Base-by-base conservation (phyloP, 2,888 invertebrate species). In the Melipona bicolor region DNA sequence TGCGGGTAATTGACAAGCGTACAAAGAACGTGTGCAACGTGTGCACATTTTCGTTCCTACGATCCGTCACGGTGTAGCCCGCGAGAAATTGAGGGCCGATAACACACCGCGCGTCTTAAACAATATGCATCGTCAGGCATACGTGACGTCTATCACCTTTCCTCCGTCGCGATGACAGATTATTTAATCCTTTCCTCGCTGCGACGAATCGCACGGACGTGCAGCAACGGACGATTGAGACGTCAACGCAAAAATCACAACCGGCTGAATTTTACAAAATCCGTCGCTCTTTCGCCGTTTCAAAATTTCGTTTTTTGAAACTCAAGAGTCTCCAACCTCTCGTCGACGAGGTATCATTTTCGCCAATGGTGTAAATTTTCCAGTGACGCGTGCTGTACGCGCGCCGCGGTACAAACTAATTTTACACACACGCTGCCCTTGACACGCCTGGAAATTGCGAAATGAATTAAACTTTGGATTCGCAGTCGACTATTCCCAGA, bases 391-490 rank as follows among this genome's bases (percentile, higher is more conserved):
- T 15, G 13, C 4, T 43, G 43, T n/a, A 65, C n/a, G 36, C 65
- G n/a, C 32, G 32, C 27, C 62, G 15, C 19, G 43, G 36, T 59
- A 24, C 59, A 71, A 71, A 71, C 59, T 59, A 71, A 71, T 59
- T 59, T 71, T 71, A 17, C 59, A 27, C 43, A 27, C 43, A 72
- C 79, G 75, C 50, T 27, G 85, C 74, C 61, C 80, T 59, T 72
- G 72, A 76, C 74, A 68, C 49, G 71, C 56, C 69, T 75, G 76
- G 70, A 52, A 85, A 80, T 85, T 85, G 77, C 71, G 76, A 77
- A 78, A 85, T 65, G 73, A 85, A 85, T 85, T 84, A 85, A 80
- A 80, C 85, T 80, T 71, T 70, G 70, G 64, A 67, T 73, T 69
- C 69, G 62, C 74, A 70, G 80, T 85, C 81, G 81, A 65, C 77